A percentile compares a stretch with the other conserved stretches of the same genome.
Conservation (phyloP, 2,113 vertebrate species). For the Microtus oregoni region DNA sequence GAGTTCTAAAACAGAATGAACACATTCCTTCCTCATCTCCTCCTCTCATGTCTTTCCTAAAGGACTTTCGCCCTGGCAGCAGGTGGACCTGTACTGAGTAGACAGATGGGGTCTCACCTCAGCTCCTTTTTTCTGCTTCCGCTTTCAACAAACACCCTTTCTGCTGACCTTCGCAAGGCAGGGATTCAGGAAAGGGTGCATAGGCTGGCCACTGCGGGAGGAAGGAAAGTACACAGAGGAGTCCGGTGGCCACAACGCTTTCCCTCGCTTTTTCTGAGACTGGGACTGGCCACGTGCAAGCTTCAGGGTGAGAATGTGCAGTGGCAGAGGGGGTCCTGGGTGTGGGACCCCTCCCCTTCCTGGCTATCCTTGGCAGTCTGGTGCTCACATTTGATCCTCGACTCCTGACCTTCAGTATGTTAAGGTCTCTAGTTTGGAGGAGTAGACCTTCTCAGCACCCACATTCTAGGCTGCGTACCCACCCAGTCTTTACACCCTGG, state of each 20-base stretch:
- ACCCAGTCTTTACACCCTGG: background rate
- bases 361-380: background rate
- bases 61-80: accelerated
- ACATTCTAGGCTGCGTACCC: too few species aligned
- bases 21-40: background rate
- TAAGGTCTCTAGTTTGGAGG: too few species aligned
- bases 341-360: accelerated
- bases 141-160: background rate
- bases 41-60: too few species aligned
- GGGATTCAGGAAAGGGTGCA: background rate
- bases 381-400: background rate
- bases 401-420: accelerated
- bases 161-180: background rate
- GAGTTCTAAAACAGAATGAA: background rate
- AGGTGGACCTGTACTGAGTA: too few species aligned
- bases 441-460: background rate
- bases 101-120: background rate
- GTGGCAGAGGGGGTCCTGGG: background rate
- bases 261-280: too few species aligned
- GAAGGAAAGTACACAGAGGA: too few species aligned
- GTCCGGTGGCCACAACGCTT: too few species aligned
- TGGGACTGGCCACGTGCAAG: accelerated
- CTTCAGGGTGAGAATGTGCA: accelerated
- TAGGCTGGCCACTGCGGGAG: background rate
- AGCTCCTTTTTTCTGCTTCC: background rate